These are phyloP conservation scores for Cepaea hortensis DNA, from an alignment of 2,888 invertebrate genomes.

Conservation along the genomic window DNA sequence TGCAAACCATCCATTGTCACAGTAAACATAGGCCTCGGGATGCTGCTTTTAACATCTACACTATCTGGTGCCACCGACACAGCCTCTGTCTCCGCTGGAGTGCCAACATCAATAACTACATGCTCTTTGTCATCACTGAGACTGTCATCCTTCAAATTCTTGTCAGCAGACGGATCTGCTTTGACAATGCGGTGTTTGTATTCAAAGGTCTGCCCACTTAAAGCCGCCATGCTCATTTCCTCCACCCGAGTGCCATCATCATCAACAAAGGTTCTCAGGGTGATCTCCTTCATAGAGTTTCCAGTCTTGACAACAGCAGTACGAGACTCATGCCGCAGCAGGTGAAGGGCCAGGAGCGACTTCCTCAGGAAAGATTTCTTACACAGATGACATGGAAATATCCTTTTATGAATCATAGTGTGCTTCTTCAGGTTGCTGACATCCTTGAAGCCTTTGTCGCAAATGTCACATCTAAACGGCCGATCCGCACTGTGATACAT, in stretches of 20 bases:
- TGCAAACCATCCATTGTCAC: constrained; percentile 37
- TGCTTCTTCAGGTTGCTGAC: constrained; percentile 48
- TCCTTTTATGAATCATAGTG: constrained; percentile 45
- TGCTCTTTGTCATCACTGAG: neutral
- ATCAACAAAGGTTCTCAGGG: constrained; percentile 45
- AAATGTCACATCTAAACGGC: constrained; percentile 43
- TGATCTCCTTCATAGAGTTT: constrained; percentile 38
- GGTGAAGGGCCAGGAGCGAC: constrained; percentile 36
- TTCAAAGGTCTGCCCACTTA: constrained; percentile 45
- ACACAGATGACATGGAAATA: constrained; percentile 44
- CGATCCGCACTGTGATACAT: constrained; percentile 48
- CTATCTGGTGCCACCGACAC: neutral
- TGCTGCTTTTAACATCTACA: constrained; percentile 5
- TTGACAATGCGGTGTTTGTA: constrained; percentile 45
- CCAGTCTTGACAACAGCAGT: constrained; percentile 42
- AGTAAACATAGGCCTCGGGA: constrained; percentile 34
- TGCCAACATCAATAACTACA: constrained; percentile 23
- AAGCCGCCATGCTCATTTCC: constrained; percentile 46
- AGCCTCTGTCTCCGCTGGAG: neutral
- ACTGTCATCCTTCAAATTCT: constrained; percentile 25
- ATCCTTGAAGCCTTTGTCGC: constrained; percentile 49
- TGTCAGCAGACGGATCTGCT: constrained; percentile 33
- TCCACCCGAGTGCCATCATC: constrained; percentile 47
- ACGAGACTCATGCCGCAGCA: constrained; percentile 40
- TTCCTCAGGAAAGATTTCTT: constrained; percentile 44